Evolutionary conservation across 2,797 vertebrate genomes (phyloP), one percentile per base, ranked within the genome.

Genomic region (Echiichthys vipera): DNA sequence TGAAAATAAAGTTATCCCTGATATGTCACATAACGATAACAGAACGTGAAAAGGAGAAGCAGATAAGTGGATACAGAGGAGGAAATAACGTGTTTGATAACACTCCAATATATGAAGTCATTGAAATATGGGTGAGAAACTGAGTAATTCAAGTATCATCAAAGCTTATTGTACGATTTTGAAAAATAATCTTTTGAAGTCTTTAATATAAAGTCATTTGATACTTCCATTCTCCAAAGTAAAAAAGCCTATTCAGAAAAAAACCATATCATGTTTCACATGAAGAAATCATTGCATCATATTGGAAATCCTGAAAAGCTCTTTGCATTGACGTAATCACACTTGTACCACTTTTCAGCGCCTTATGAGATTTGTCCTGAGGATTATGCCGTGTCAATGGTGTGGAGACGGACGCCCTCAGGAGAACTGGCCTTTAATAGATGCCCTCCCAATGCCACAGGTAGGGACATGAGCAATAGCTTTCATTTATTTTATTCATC

Each of bases 281-380:
- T 59, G 64, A 80, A 80, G 84, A 84, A 84, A 88, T 32, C 1
- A 24, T 90, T 88, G 83, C 84, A 73, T 91, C 84, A 89, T 53
- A 6, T 43, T 77, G 56, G 81, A 72, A 84, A 91, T 50, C 34
- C 36, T 70, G 24, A 56, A 82, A 83, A 66, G 42, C 59, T 45
- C 32, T 83, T 64, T 58, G 67, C 36, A 54, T 53, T 59, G n/a
- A 66, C 22, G 12, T 45, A 50, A 40, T 63, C 25, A 74, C 58
- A 34, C 34, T 46, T 84, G 71, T 69, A 36, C 56, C 29, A 36
- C 54, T 77, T 93, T 87, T 34, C 92, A 99, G 98, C 98, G 12
- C 98, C 98, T 11, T 99, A 99, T 91, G 98, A 99, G 95, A 99
- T 99, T 90, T 99, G 98, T 92, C 96, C 97, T 0, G 98, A 99